Base-by-base conservation (phyloP, 1,140 invertebrate species). In the Ptiloglossa arizonensis region DNA sequence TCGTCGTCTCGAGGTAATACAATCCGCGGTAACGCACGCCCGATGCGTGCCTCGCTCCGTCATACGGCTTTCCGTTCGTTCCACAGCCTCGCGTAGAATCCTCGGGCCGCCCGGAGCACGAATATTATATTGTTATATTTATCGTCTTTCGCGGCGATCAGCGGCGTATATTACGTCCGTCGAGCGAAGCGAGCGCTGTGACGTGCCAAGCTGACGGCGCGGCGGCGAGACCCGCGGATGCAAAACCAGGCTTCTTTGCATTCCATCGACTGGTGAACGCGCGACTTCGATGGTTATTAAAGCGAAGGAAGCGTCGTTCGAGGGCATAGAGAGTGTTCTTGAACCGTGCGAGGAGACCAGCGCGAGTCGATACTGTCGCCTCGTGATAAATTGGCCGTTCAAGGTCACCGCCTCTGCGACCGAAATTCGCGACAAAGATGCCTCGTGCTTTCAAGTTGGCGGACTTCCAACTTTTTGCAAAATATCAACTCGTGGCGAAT, bases 51-150 rank as follows among this genome's bases (percentile, higher is more conserved):
- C n/a, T 29, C 56, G 69, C 54, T 67, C 64, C 81, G 57, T 79
- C 82, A 62, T 79, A 54, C 62, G 35, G 38, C 13, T 46, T 50
- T 9, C 69, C 52, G 17, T 67, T 62, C 56, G 46, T 52, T 56
- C 56, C 19, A 5, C 19, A 6, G 62, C 24, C 57, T 56, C 38
- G 67, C 27, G 35, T 24, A 56, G 68, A 77, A 71, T 82, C 74
- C 67, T 50, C 35, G n/a, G n/a, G n/a, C n/a, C 35, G 1, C 41
- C n/a, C 59, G 50, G 8, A 15, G n/a, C 46, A 44, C 52, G 81
- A 63, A 79, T 83, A 85, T 83, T 85, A 76, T 80, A 69, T 74
- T 60, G 78, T 80, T 74, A 84, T 83, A 83, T 83, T 85, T 83
- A 83, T 83, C 59, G 67, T 54, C n/a, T n/a, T n/a, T n/a, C 76